Evolutionary conservation across 2,888 invertebrate genomes (phyloP), one percentile per base, ranked within the genome.

Genomic region (Cyrtodaria siliqua): DNA sequence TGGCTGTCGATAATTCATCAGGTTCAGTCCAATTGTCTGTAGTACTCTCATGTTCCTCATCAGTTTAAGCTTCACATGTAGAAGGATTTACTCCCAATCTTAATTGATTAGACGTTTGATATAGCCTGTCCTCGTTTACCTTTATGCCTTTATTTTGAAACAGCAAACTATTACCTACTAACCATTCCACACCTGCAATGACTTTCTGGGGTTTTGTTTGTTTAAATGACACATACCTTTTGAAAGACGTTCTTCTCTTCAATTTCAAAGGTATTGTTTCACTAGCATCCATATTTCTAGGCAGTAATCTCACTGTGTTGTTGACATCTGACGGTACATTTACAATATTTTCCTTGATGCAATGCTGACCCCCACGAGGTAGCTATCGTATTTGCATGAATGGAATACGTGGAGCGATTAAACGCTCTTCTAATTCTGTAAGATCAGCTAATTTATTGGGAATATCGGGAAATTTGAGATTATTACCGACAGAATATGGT

Each of bases 351-450:
- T 84, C 85, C 33, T 67, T 70, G 1, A 86, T 57, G 20, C 79
- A 68, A 18, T 55, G 40, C 50, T 85, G 87, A 4, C 79, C 66
- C 47, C 79, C 84, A 24, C 74, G 49, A 23, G 89, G 85, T 42
- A 89, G 79, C n/a, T 89, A 69, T 67, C 85, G 57, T 38, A 92
- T 90, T 79, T 91, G 90, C 90, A 91, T 91, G 69, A 92, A 92
- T 33, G 89, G 87, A 26, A 92, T 78, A 26, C 86, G 84, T 18
- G 89, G 89, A 8, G 91, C 79, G 14, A 91, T 86, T 80, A 92
- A 80, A 66, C 92, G 67, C 80, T 92, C 90, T 85, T 93, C 91
- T 8, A 92, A 68, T 1, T 70, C 40, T 29, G 62, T 69, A 20
- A 82, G 50, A 33, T 63, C 40, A 38, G 24, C 3, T n/a, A 79